A percentile compares a stretch with the other conserved stretches of the same genome.
Evolutionary conservation across 1,140 invertebrate genomes (phyloP).

Genomic region (Papilio dardanus): DNA sequence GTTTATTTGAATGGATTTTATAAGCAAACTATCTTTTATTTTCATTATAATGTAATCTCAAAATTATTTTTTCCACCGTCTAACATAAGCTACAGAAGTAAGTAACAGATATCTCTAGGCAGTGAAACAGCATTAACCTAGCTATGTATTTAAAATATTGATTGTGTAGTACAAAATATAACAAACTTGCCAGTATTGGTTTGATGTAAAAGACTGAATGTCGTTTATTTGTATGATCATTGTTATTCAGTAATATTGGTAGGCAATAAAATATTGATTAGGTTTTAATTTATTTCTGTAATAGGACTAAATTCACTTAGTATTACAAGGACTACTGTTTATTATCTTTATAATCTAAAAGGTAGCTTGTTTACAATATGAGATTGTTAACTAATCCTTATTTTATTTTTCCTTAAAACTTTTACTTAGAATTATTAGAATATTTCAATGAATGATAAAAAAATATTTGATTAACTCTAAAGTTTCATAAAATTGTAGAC

Average conservation of each 20-base stretch:
- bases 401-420: conserved; percentile 15
- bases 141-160: conserved; percentile 64
- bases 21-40: background rate
- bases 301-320: conserved; percentile 18
- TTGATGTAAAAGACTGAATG: conserved; percentile 81
- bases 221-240: conserved; percentile 72
- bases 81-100: conserved; percentile 21
- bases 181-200: conserved; percentile 82
- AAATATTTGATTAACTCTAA: background rate
- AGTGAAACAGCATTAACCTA: conserved; percentile 70
- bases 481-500: background rate
- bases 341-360: conserved; percentile 45
- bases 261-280: conserved; percentile 48
- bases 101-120: conserved; percentile 50
- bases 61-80: conserved; percentile 29
- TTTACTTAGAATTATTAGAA: background rate
- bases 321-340: conserved; percentile 9
- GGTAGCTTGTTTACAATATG: conserved; percentile 43
- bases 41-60: conserved; percentile 22
- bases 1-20: background rate
- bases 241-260: conserved; percentile 68
- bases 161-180: conserved; percentile 80
- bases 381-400: conserved; percentile 23
- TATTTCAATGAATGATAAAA: background rate
- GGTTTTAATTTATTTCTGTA: conserved; percentile 36